Evolutionary conservation across 2,797 vertebrate species (phyloP).

Genomic region (Choloepus didactylus): DNA sequence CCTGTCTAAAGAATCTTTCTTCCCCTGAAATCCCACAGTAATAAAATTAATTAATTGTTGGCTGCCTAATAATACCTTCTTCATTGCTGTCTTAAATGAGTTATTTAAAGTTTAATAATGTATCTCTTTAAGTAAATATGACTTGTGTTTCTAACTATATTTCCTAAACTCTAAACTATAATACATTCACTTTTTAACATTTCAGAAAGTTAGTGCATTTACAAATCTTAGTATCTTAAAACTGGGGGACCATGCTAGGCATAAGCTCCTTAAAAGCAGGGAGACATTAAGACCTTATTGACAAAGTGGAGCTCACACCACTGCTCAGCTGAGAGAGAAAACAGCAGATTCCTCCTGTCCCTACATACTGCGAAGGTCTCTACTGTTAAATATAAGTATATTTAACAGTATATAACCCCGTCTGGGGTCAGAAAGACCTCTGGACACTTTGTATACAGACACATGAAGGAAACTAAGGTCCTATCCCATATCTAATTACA

Average conservation of each 20-base stretch:
- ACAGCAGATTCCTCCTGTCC: not conserved
- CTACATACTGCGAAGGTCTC: not conserved
- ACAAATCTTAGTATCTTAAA: slow-evolving; percentile 47
- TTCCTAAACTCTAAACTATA: slow-evolving; percentile 46
- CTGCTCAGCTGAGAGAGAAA: not conserved
- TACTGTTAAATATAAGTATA: slow-evolving; percentile 25
- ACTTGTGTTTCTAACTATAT: slow-evolving; percentile 56
- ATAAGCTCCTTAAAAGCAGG: slow-evolving; percentile 38
- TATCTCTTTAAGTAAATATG: slow-evolving; percentile 47
- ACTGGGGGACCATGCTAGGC: not conserved
- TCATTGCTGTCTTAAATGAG: slow-evolving; percentile 5
- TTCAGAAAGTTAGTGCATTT: slow-evolving; percentile 54
- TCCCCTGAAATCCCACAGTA: not conserved
- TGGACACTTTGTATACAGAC: not conserved
- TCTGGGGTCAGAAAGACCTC: slow-evolving; percentile 7
- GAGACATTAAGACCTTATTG: slow-evolving; percentile 12
- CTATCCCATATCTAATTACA: not conserved
- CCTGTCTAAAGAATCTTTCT: not conserved
- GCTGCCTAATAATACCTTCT: not conserved
- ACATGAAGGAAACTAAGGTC: not conserved
- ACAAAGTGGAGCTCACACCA: not conserved
- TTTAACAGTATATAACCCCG: slow-evolving; percentile 2
- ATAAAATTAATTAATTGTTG: slow-evolving; percentile 57
- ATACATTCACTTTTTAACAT: slow-evolving; percentile 31
- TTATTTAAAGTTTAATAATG: slow-evolving; percentile 20